Base-by-base conservation (phyloP, 2,113 vertebrate species). In the Corapipo altera region DNA sequence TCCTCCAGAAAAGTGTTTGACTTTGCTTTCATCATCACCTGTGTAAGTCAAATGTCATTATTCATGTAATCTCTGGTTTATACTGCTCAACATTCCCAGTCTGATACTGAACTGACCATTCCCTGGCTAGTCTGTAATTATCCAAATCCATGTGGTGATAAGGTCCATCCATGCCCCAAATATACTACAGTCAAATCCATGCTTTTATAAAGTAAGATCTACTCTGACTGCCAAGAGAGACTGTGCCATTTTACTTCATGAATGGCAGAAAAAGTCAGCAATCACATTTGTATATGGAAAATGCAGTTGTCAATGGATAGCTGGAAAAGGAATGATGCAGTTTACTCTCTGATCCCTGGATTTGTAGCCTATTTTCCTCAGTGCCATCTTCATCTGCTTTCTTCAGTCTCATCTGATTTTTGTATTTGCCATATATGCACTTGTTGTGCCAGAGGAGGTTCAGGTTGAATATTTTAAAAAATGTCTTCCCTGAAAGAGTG, bases 131-230 rank as follows among this genome's bases (percentile, higher is more conserved):
- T 20, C 39, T 48, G 28, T 67, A 54, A 23, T 41, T 55, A 64
- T 4, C 35, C 84, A 64, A 73, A 73, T 39, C 23, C 72, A 3
- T 0, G 0, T 26, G 80, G 44, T 23, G 35, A 8, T 52, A n/a
- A 12, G 33, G 43, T 54, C 59, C 69, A 88, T 59, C 43, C 23
- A 30, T 55, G 67, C 22, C 8, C 30, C 65, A 74, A 5, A 14
- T 48, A 73, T 9, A 30, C 39, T 80, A 26, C 30, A 51, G 78
- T 15, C 24, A 84, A 71, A 59, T 48, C 9, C 23, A 9, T 75
- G 52, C 39, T 90, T 74, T 51, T 58, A 81, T 73, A 67, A 92
- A 89, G 30, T 39, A 43, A 62, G 27, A 74, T 57, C 13, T 76
- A 57, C 23, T 67, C 55, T 85, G 67, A 54, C 46, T 91, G 49